Evolutionary conservation across 2,113 vertebrate species (phyloP).

Genomic region (Coracopsis vasa): DNA sequence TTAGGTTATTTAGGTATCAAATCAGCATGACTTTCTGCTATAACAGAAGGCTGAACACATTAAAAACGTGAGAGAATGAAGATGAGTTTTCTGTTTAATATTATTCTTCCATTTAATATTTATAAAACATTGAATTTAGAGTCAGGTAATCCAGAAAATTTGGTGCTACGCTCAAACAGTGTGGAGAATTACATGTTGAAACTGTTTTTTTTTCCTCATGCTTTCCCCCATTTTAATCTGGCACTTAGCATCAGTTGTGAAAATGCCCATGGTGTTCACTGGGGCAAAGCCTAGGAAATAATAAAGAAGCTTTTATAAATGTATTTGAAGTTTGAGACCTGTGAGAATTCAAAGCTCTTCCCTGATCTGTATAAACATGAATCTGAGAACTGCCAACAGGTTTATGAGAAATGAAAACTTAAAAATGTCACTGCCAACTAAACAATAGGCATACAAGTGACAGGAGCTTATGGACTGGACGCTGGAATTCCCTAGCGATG

Average conservation of each 20-base stretch:
- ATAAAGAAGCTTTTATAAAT: background rate
- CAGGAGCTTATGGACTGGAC: background rate
- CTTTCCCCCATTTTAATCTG: background rate
- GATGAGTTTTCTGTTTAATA: background rate
- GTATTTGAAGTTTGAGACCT: background rate
- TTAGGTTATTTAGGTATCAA: background rate
- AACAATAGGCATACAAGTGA: background rate
- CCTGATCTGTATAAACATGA: background rate
- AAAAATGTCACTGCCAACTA: background rate
- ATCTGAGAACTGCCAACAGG: background rate
- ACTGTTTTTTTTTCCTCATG: background rate
- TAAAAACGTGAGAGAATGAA: background rate
- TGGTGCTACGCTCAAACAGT: background rate
- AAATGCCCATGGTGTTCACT: background rate
- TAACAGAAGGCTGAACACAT: background rate
- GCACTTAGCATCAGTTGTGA: background rate
- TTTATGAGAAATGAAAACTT: background rate
- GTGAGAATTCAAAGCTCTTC: background rate
- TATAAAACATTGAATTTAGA: background rate
- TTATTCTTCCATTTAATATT: background rate
- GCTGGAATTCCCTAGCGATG: background rate
- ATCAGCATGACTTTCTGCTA: background rate
- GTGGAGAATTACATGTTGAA: background rate
- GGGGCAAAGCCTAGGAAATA: background rate
- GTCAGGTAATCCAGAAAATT: background rate